phyloP scores from a whole-genome alignment of 2,113 vertebrate genomes.

The Daboia siamensis region DNA sequence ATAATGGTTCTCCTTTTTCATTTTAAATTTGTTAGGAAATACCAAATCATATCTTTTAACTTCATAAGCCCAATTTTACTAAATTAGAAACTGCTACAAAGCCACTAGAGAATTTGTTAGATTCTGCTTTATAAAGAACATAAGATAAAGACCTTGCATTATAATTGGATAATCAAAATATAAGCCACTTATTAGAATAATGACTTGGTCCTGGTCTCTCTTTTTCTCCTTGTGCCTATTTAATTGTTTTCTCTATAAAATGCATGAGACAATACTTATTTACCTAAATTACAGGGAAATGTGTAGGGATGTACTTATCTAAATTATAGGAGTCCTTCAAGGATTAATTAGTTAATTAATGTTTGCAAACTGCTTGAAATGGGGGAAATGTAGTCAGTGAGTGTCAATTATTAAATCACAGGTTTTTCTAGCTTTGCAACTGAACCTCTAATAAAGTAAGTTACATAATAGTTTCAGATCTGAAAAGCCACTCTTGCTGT shows the following conservation, averaged over 20 bases:
- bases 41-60: background rate
- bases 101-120: background rate
- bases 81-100: background rate
- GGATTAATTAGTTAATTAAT: constrained; percentile 65
- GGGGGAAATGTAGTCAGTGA: constrained; percentile 57
- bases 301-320: constrained; percentile 32
- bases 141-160: background rate
- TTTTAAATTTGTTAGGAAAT: background rate
- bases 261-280: constrained; percentile 37
- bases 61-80: background rate
- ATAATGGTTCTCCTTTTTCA: background rate
- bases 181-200: background rate
- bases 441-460: constrained; percentile 60
- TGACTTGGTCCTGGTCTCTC: background rate
- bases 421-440: constrained; percentile 61
- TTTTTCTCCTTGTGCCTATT: constrained; percentile 13
- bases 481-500: constrained; percentile 61
- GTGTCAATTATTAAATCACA: constrained; percentile 66
- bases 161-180: background rate
- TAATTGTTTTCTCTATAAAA: constrained; percentile 40
- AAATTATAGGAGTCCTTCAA: constrained; percentile 54
- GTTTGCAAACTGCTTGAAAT: constrained; percentile 57
- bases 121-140: background rate
- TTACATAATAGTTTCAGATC: constrained; percentile 55
- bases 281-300: constrained; percentile 29